Evolutionary conservation across 2,797 vertebrate genomes (phyloP).

Genomic region (Rhynchotus rufescens): DNA sequence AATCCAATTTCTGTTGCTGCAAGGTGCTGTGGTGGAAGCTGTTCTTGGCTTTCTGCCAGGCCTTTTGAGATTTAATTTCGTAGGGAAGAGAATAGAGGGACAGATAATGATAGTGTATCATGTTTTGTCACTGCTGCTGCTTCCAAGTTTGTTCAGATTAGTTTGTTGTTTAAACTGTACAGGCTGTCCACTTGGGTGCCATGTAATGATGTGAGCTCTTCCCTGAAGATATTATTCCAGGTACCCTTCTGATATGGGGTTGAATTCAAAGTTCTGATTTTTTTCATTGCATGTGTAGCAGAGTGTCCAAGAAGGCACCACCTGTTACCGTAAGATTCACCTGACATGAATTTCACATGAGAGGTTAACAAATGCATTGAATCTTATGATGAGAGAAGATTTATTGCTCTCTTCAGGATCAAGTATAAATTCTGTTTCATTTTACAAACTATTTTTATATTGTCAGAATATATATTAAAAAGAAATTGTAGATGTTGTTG

Average conservation of each 20-base stretch:
- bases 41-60: background rate
- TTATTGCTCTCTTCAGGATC: background rate
- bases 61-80: slow-evolving; percentile 5
- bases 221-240: background rate
- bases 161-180: background rate
- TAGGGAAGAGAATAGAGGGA: background rate
- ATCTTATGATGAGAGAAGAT: background rate
- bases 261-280: background rate
- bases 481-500: background rate
- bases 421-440: background rate
- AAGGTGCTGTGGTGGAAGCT: background rate
- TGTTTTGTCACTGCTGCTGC: background rate
- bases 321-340: background rate
- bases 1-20: background rate
- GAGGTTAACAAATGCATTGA: background rate
- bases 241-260: background rate
- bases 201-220: background rate
- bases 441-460: background rate
- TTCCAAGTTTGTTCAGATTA: slow-evolving; percentile 1
- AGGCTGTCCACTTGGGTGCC: background rate
- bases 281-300: background rate
- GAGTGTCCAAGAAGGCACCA: background rate
- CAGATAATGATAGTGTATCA: background rate
- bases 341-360: background rate
- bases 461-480: background rate